phyloP scores from a whole-genome alignment of 2,888 invertebrate genomes.

The Saturnia japonica region DNA sequence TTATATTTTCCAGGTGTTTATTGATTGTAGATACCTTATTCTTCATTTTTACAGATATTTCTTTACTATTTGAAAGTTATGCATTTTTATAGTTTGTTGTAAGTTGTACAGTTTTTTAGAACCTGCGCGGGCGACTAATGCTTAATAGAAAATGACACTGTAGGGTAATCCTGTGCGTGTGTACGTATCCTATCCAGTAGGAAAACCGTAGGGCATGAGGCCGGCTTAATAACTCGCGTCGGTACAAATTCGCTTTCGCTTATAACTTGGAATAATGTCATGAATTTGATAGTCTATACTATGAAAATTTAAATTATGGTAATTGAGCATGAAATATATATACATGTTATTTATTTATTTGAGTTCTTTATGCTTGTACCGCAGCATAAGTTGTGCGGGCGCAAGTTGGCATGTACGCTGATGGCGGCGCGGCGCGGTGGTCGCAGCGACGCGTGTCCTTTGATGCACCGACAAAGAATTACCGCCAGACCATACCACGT shows the following conservation, averaged over 20 bases:
- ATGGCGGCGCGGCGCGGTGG: constrained; percentile 36
- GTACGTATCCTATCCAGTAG: no score
- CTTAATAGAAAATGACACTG: no score
- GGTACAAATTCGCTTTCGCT: not conserved
- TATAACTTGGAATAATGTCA: not conserved
- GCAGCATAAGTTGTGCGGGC: constrained; percentile 32
- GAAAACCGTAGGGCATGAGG: no score
- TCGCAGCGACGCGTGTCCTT: constrained; percentile 63
- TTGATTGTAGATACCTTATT: no score
- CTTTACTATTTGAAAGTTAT: not conserved
- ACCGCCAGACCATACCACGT: constrained; percentile 58
- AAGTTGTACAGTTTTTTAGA: no score
- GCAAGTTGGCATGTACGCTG: constrained; percentile 29
- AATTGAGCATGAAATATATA: constrained; percentile 8
- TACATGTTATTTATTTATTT: not conserved
- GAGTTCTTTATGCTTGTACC: not conserved
- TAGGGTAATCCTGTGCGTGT: no score
- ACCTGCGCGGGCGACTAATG: no score
- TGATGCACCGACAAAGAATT: constrained; percentile 73
- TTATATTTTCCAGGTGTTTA: not conserved
- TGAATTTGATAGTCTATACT: not conserved
- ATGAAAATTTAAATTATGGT: constrained; percentile 3
- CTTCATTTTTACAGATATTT: not conserved
- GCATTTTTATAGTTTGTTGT: no score
- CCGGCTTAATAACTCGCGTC: not conserved